Percentiles rank a stretch among this genome's conserved stretches.
These are phyloP conservation scores for Narcine bancroftii DNA, from an alignment of 2,113 vertebrate genomes.

Conservation along the genomic window DNA sequence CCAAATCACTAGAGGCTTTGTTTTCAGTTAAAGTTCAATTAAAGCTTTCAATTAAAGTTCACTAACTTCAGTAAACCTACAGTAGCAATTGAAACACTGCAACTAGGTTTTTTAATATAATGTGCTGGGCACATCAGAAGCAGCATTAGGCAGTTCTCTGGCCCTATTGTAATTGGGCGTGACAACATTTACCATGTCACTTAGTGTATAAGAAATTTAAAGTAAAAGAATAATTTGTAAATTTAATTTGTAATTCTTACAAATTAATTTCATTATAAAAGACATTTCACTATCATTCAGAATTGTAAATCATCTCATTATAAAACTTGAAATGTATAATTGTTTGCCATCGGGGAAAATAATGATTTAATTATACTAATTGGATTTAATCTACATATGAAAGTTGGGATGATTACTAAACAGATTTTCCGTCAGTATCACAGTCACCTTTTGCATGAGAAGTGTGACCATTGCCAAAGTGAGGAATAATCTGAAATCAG, in stretches of 20 bases:
- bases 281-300: background rate
- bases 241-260: background rate
- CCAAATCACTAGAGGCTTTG: background rate
- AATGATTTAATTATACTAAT: constrained; percentile 17
- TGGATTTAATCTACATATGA: constrained; percentile 23
- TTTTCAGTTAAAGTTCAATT: background rate
- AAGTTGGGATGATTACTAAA: constrained; percentile 11
- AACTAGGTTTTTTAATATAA: background rate
- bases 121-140: background rate
- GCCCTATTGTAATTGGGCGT: background rate
- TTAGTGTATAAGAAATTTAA: background rate
- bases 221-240: background rate
- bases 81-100: background rate
- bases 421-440: background rate
- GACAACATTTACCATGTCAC: background rate
- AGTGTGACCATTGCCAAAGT: background rate
- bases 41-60: background rate
- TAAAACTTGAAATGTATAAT: constrained; percentile 23
- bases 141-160: background rate
- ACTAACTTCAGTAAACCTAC: background rate
- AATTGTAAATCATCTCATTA: constrained; percentile 19
- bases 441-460: background rate
- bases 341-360: constrained; percentile 3
- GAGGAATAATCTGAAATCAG: background rate
- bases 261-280: constrained; percentile 13